Percentiles rank a stretch among this genome's conserved stretches.
Evolutionary conservation across 2,888 invertebrate genomes (phyloP).

Genomic region (Spodoptera exigua): DNA sequence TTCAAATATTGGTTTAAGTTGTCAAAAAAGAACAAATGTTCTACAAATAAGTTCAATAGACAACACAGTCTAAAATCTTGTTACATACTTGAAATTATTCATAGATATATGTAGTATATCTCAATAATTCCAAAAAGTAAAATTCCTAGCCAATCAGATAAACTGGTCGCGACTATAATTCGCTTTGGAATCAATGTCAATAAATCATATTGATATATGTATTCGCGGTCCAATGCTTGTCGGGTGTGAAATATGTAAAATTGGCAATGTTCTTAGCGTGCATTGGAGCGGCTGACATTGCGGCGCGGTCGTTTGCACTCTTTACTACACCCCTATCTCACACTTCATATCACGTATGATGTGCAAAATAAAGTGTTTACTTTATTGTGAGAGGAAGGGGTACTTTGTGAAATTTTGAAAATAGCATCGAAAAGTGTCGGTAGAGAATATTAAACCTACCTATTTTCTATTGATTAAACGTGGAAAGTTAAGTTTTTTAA

Average conservation of each 20-base stretch:
- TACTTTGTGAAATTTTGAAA: conserved; percentile 8
- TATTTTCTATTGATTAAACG: too few relatives aligned
- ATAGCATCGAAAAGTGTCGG: conserved; percentile 1
- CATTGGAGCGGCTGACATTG: conserved; percentile 78
- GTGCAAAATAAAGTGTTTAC: conserved; percentile 58
- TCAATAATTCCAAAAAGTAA: background rate
- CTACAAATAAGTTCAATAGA: too few relatives aligned
- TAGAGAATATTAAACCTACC: too few relatives aligned
- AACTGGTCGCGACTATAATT: conserved; percentile 42
- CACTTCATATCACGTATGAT: conserved; percentile 79
- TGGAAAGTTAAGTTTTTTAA: too few relatives aligned
- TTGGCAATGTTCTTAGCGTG: conserved; percentile 79
- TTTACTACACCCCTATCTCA: conserved; percentile 86
- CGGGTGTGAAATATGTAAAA: conserved; percentile 74
- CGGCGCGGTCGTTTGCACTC: conserved; percentile 87
- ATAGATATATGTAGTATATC: background rate
- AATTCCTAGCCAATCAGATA: conserved; percentile 37
- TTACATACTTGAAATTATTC: too few relatives aligned
- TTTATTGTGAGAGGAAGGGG: conserved; percentile 34
- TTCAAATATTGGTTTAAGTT: too few relatives aligned
- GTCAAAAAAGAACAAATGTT: too few relatives aligned
- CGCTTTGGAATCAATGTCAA: conserved; percentile 52
- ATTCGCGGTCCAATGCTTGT: conserved; percentile 55
- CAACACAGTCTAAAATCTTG: too few relatives aligned
- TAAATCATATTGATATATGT: conserved; percentile 64